Evolutionary conservation across 2,113 vertebrate genomes (phyloP).

Genomic region (Chionodraco myersi): DNA sequence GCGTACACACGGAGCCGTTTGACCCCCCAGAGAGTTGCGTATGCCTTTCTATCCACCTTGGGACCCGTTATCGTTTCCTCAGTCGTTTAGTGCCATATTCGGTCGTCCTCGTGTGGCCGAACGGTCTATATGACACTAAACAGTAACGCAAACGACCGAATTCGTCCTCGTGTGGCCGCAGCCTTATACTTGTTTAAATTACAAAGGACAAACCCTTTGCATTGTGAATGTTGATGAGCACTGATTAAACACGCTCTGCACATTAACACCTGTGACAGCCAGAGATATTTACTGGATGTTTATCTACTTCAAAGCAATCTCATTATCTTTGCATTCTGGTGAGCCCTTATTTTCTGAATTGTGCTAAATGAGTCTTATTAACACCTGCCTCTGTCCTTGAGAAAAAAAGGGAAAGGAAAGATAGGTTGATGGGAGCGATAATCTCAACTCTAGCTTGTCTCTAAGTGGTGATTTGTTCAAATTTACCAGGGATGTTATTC

Average conservation of each 20-base stretch:
- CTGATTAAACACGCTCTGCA: slow-evolving; percentile 51
- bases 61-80: too few species aligned
- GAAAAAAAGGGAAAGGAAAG: slow-evolving; percentile 30
- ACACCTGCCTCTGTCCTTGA: slow-evolving; percentile 65
- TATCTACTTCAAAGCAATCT: slow-evolving; percentile 67
- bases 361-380: slow-evolving; percentile 73
- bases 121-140: too few species aligned
- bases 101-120: too few species aligned
- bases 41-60: too few species aligned
- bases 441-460: slow-evolving; percentile 33
- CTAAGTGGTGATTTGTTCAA: slow-evolving; percentile 61
- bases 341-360: slow-evolving; percentile 53
- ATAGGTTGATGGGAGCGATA: slow-evolving; percentile 57
- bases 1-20: too few species aligned
- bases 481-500: slow-evolving; percentile 42
- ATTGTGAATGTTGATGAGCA: slow-evolving; percentile 48
- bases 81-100: too few species aligned
- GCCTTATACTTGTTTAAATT: slow-evolving; percentile 32
- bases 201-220: slow-evolving; percentile 31
- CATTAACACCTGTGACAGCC: slow-evolving; percentile 61
- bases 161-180: too few species aligned
- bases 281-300: slow-evolving; percentile 64
- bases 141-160: too few species aligned
- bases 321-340: slow-evolving; percentile 68
- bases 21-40: too few species aligned